Evolutionary conservation across 2,797 vertebrate genomes (phyloP).

Genomic region (Graptemys geographica): DNA sequence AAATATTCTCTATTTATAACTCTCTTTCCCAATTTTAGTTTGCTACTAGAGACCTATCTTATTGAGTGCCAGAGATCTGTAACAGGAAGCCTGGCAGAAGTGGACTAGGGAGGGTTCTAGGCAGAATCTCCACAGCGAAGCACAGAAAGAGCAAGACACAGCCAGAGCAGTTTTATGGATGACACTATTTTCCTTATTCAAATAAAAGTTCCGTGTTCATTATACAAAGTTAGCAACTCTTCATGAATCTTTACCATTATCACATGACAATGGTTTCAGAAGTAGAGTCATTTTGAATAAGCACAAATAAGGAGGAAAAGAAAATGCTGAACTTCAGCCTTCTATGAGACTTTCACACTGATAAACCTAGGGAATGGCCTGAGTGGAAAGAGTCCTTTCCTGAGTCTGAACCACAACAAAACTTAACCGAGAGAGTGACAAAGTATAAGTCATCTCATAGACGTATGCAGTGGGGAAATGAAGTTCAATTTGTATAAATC

Average conservation of each 20-base stretch:
- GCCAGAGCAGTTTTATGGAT: background rate
- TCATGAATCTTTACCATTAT: background rate
- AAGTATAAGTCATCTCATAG: background rate
- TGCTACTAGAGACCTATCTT: too few relatives aligned
- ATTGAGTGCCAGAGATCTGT: background rate
- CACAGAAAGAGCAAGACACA: background rate
- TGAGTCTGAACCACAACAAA: background rate
- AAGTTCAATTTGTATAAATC: background rate
- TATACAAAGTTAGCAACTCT: background rate
- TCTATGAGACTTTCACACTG: background rate
- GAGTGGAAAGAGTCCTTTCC: background rate
- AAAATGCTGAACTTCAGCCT: background rate
- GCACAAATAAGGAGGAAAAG: background rate
- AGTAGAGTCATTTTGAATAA: background rate
- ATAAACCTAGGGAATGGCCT: background rate
- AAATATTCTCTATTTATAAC: too few relatives aligned
- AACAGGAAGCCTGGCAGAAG: background rate
- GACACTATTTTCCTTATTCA: accelerated
- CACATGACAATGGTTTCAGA: background rate
- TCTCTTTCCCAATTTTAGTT: too few relatives aligned
- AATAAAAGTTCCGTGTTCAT: background rate
- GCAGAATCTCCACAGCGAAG: background rate
- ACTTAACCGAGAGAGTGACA: background rate
- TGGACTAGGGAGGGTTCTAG: background rate
- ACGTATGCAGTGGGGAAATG: background rate